Base-by-base conservation (phyloP, 1,140 invertebrate species). In the Caerostris extrusa region DNA sequence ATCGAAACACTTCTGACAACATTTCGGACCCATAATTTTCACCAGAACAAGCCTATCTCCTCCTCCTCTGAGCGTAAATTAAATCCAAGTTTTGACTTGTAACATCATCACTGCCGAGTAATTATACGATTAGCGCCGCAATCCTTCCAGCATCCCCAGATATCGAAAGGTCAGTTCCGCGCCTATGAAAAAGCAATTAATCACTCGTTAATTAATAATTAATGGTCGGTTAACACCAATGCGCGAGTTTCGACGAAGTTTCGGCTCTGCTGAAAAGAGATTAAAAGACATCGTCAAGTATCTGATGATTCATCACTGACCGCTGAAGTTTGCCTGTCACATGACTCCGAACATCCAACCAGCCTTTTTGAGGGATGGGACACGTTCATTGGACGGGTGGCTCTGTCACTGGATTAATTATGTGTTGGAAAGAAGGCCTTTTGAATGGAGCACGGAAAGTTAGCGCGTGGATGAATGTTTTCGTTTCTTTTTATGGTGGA, bases 131-230 rank as follows among this genome's bases (percentile, higher is more conserved):
- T 90, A 71, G 53, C 4, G 12, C 34, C 61, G 17, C 14, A 61
- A 67, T 67, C 58, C 17, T 57, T 10, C 56, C 53, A 56, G 10
- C 82, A 57, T 55, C 82, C 60, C 56, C 34, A 7, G 88, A 90
- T 90, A 90, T 90, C 88, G 88, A 90, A 71, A 90, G 85, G 85
- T 90, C 67, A 69, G 88, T 69, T 71, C 67, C 60, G 61, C 19
- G 17, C 71, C 61, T 71, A 90, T 90, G 88, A 71, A 71, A 90
- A 90, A 87, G 88, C 50, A 90, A 90, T 90, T 90, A 90, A 90
- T 90, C 88, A 90, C 61, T 69, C 88, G 53, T 90, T 90, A 90
- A 90, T 90, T 90, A 90, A 90, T 90, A 90, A 90, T 90, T 90
- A 90, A 90, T 90, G 88, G 61, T 71, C 53, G 88, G 88, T 69